Evolutionary conservation across 2,888 invertebrate species (phyloP).

Genomic region (Tolmerus cingulatus): DNA sequence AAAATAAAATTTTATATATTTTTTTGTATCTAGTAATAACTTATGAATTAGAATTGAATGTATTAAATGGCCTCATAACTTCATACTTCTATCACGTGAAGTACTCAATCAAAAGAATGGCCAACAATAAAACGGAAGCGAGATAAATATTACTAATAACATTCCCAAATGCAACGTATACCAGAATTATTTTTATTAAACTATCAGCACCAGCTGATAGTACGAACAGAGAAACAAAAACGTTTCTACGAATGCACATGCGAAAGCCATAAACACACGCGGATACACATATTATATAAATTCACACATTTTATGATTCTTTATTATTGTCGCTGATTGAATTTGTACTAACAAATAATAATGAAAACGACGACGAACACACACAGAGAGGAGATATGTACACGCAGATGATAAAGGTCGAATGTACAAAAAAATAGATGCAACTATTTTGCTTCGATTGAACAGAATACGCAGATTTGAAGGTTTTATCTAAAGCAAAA

Average conservation of each 20-base stretch:
- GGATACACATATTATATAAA: background rate
- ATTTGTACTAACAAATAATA: background rate
- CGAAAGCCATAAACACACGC: background rate
- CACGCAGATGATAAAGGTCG: background rate
- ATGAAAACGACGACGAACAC: background rate
- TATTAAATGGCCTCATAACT: background rate
- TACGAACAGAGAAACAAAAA: background rate
- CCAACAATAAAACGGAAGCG: background rate
- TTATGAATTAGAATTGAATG: background rate
- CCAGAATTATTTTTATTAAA: background rate
- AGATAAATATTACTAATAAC: background rate
- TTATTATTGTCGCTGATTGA: background rate
- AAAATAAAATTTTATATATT: background rate
- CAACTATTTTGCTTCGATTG: background rate
- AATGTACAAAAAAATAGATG: background rate
- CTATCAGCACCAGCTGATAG: background rate
- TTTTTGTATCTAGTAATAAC: background rate
- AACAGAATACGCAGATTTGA: background rate
- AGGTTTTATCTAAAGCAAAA: background rate
- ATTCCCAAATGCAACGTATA: background rate
- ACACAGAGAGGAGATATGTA: background rate
- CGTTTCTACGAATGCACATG: background rate
- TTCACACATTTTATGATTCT: background rate
- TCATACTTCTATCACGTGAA: background rate
- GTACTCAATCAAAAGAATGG: background rate